Base-by-base conservation (phyloP, 2,113 vertebrate species). In the Hucho hucho region DNA sequence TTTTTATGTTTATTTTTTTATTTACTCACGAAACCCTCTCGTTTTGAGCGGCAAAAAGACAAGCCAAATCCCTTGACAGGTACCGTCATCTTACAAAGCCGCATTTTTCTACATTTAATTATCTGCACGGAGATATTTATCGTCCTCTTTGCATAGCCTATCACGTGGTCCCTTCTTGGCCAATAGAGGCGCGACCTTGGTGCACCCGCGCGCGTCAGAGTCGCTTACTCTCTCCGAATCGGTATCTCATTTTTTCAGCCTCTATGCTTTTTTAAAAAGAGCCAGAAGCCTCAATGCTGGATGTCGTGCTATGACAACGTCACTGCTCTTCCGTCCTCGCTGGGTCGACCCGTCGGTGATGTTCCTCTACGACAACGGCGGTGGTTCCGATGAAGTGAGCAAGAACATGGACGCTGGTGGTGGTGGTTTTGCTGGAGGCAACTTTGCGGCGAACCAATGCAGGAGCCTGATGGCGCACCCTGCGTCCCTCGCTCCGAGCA, bases 281-380 rank as follows among this genome's bases (percentile, higher is more conserved):
- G 96, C 95, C 92, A 90, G 79, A 89, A 89, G 96, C 94, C 94
- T 95, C 95, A 92, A 97, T 96, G 96, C 94, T 94, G 96, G 94
- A 94, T 85, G 91, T 79, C 96, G 95, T 96, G 97, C 96, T 98
- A 99, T 99, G 97, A 98, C 97, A 96, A 96, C 97, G 94, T 97
- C 97, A 95, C 95, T 98, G 93, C 96, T 99, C 91, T 96, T 99
- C 94, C 97, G 97, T 94, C 96, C 97, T 83, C 96, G 96, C 94
- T 98, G 97, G 97, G 95, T 97, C 94, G 97, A 98, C 95, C 97
- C 96, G 82, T 90, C 91, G 92, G 95, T 98, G 92, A 99, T 99
- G 97, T 99, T 98, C 87, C 96, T 99, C 88, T 99, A 98, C 95
- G 97, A 98, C 95, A 97, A 96, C 94, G 37, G 37, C 37, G 37